Base-by-base conservation (phyloP, 2,797 vertebrate species). In the Coregonus suidteri region DNA sequence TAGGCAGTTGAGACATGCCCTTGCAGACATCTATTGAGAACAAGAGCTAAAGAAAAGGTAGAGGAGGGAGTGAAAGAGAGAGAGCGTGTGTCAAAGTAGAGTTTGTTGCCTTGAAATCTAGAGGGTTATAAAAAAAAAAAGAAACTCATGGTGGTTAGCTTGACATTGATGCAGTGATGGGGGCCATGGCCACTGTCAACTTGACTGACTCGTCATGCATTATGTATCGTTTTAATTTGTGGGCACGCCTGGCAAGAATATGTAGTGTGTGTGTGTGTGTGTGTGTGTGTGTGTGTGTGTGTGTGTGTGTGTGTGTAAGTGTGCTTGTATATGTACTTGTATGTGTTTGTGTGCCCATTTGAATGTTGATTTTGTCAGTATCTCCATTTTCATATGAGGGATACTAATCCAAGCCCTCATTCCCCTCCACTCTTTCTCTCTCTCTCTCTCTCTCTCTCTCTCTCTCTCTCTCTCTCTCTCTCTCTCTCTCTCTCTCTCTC, bases 351-450 rank as follows among this genome's bases (percentile, higher is more conserved):
- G 25, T 72, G 71, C 30, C 11, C 15, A 20, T 73, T 15, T 54
- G 37, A 41, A 37, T 37, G 5, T 37, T 18, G 15, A 20, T 56
- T 53, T 31, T 31, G 1, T 72, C 25, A 0, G 35, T 37, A 30
- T 3, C 5, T 3, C 14, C 51, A 2, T 53, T 25, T 20, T 16
- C 74, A 73, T 75, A 83, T 75, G 37, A 41, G 37, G 6, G 37
- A 41, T 41, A 41, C 78, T 76, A 14, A 16, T 53, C 51, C 71
- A 37, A 37, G 5, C 41, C 41, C 41, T 47, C 9, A 84, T 91
- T 88, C 89, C 88, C 62, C 6, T 82, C 81, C 81, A 88, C 86
- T 90, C 88, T 82, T 82, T 84, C 77, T 86, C 83, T 82, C 84
- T 81, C 84, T 79, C 25, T 35, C 31, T 66, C 82, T 86, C 84